Evolutionary conservation across 2,113 vertebrate genomes (phyloP).

Genomic region (Syngnathus typhle): DNA sequence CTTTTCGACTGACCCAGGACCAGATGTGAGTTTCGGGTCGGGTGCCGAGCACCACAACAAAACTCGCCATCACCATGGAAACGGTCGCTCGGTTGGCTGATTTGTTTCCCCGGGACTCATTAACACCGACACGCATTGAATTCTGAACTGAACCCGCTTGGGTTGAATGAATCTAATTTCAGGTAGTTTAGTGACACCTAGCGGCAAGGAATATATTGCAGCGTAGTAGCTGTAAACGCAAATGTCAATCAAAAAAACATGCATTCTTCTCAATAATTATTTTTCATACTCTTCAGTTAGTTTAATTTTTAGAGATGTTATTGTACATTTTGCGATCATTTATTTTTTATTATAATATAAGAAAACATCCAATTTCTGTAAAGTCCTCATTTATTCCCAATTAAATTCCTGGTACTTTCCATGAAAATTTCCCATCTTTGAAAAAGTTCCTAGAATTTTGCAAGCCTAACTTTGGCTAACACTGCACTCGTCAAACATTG

Average conservation of each 20-base stretch:
- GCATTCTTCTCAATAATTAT: no score
- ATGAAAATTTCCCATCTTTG: neutral
- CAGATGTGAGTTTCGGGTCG: slow-evolving; percentile 43
- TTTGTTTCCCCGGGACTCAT: neutral
- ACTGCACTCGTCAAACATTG: neutral
- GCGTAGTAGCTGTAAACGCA: no score
- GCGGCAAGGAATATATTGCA: slow-evolving; percentile 13
- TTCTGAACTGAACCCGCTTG: no score
- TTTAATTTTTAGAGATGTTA: no score
- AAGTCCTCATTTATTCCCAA: no score
- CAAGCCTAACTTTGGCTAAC: neutral
- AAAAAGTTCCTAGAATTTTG: neutral
- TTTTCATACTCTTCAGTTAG: no score
- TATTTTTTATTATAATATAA: no score
- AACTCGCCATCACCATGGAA: slow-evolving; percentile 21
- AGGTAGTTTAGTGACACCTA: slow-evolving; percentile 35
- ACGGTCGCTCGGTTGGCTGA: slow-evolving; percentile 8
- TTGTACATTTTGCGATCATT: no score
- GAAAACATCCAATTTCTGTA: no score
- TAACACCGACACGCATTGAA: neutral
- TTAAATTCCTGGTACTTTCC: neutral
- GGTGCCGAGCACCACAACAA: slow-evolving; percentile 37
- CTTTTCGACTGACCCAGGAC: slow-evolving; percentile 12
- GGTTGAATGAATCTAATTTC: no score
- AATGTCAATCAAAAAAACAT: no score